phyloP scores from a whole-genome alignment of 2,888 invertebrate genomes.

The Tolmerus cingulatus region DNA sequence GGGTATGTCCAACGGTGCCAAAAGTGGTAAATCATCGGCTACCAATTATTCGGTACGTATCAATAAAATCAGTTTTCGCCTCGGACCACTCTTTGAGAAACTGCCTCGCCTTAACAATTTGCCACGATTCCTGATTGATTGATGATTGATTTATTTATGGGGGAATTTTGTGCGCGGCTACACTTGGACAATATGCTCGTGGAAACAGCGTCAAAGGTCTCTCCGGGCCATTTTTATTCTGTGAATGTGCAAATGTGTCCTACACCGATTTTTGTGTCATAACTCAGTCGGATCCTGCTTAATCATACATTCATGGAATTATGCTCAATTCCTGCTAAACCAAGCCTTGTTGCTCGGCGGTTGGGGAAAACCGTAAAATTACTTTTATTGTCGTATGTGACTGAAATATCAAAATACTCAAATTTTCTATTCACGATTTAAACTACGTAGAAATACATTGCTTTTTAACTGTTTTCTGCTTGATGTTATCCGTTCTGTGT shows the following conservation, averaged over 20 bases:
- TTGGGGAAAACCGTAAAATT: slow-evolving; percentile 5
- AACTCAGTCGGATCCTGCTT: background rate
- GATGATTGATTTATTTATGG: slow-evolving; percentile 8
- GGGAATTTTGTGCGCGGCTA: background rate
- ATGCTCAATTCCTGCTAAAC: background rate
- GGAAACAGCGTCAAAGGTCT: background rate
- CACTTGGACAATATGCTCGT: slow-evolving; percentile 13
- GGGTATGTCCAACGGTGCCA: slow-evolving; percentile 57
- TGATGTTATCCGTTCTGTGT: background rate
- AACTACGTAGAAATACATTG: background rate
- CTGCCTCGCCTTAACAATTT: background rate
- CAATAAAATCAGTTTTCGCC: slow-evolving; percentile 62
- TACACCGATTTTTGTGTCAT: background rate
- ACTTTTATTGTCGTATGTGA: slow-evolving; percentile 14
- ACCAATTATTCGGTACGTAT: slow-evolving; percentile 65
- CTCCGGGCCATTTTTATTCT: background rate
- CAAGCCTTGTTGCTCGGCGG: background rate
- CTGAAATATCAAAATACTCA: slow-evolving; percentile 1
- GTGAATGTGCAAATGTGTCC: background rate
- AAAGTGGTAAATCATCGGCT: slow-evolving; percentile 64
- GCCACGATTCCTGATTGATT: background rate
- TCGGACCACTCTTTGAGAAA: slow-evolving; percentile 28
- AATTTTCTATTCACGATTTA: background rate
- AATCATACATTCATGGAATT: slow-evolving; percentile 11
- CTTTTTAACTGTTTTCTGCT: background rate